phyloP scores from a whole-genome alignment of 2,888 invertebrate species.

The Malachius bipustulatus region DNA sequence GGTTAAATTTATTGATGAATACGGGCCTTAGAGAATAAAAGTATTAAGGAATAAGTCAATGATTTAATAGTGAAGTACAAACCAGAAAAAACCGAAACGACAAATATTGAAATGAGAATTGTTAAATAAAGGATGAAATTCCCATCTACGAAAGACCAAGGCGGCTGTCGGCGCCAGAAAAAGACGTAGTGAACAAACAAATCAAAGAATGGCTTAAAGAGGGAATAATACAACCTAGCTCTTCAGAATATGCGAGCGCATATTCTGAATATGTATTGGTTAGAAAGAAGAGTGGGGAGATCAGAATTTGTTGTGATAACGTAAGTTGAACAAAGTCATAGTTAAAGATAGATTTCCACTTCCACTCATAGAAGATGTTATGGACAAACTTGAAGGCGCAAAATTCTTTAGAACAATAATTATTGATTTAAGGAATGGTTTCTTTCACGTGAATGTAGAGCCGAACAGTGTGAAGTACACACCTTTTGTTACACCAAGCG shows the following conservation, averaged over 20 bases:
- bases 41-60: constrained; percentile 3
- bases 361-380: constrained; percentile 29
- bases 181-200: constrained; percentile 13
- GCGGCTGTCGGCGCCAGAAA: constrained; percentile 16
- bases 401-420: constrained; percentile 23
- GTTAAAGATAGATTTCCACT: constrained; percentile 18
- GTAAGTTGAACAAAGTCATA: constrained; percentile 15
- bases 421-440: constrained; percentile 29
- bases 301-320: constrained; percentile 15
- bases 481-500: constrained; percentile 30
- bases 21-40: no score
- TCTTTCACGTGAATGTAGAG: constrained; percentile 29
- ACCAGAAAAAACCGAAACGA: no score
- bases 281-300: constrained; percentile 14
- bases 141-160: constrained; percentile 15
- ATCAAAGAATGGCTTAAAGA: constrained; percentile 16
- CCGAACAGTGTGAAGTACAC: constrained; percentile 25
- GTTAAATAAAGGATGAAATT: constrained; percentile 12
- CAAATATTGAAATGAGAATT: no score
- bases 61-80: constrained; percentile 8
- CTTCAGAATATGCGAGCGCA: constrained; percentile 15
- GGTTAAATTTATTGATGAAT: no score
- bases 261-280: constrained; percentile 15
- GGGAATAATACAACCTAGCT: constrained; percentile 13
- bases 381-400: constrained; percentile 26